These are phyloP conservation scores for Podabrus alpinus DNA, from an alignment of 2,888 invertebrate genomes.

Conservation along the genomic window DNA sequence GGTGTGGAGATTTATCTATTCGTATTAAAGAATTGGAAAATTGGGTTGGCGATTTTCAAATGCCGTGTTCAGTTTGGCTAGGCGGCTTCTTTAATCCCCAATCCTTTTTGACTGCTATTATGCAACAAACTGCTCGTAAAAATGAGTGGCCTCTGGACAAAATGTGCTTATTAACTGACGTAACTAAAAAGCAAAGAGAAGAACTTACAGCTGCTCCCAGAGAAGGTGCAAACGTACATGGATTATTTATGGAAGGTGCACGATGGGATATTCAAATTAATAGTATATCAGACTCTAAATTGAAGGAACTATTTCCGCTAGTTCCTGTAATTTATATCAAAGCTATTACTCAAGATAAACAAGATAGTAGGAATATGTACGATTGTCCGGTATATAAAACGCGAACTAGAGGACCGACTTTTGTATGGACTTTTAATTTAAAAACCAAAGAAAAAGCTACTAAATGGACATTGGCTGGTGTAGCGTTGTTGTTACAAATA, in stretches of 20 bases:
- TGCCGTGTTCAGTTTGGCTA: slow-evolving; percentile 89
- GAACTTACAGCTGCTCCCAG: slow-evolving; percentile 86
- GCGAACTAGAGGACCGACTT: slow-evolving; percentile 84
- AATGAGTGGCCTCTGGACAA: slow-evolving; percentile 96
- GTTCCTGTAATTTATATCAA: slow-evolving; percentile 91
- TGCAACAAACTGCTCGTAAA: slow-evolving; percentile 95
- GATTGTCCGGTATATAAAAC: slow-evolving; percentile 96
- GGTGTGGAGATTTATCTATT: slow-evolving; percentile 84
- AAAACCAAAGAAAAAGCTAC: slow-evolving; percentile 86
- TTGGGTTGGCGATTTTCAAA: slow-evolving; percentile 86
- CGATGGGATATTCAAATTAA: slow-evolving; percentile 85
- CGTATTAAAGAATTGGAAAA: slow-evolving; percentile 80
- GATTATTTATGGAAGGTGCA: slow-evolving; percentile 92
- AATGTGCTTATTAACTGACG: slow-evolving; percentile 94
- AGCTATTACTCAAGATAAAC: slow-evolving; percentile 86
- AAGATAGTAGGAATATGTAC: slow-evolving; percentile 84
- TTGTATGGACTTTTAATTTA: slow-evolving; percentile 94
- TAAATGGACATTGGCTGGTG: slow-evolving; percentile 93
- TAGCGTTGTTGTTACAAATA: slow-evolving; percentile 85
- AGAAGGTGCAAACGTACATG: slow-evolving; percentile 90
- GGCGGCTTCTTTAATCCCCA: slow-evolving; percentile 97
- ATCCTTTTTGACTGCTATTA: slow-evolving; percentile 93
- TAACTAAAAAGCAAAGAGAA: slow-evolving; percentile 84
- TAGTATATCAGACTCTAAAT: slow-evolving; percentile 78
- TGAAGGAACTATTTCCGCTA: slow-evolving; percentile 88